Evolutionary conservation across 2,113 vertebrate genomes (phyloP).

Genomic region (Leptocoma aspasia): DNA sequence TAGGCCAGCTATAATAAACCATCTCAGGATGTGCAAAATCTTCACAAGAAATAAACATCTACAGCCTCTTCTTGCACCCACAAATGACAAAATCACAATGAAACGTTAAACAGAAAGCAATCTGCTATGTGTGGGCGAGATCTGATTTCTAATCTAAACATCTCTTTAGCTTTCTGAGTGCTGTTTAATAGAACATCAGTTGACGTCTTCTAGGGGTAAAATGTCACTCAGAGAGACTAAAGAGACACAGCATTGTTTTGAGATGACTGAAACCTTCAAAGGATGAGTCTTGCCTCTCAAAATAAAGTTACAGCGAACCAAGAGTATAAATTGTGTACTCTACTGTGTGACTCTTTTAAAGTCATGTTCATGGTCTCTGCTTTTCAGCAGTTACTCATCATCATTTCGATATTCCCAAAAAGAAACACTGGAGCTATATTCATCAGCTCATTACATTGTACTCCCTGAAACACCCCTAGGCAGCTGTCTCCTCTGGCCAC

Average conservation of each 20-base stretch:
- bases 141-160: background rate
- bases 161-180: background rate
- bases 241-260: background rate
- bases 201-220: background rate
- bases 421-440: background rate
- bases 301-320: background rate
- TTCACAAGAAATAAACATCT: background rate
- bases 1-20: background rate
- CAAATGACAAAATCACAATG: background rate
- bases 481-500: background rate
- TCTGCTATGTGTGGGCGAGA: background rate
- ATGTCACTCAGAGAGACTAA: background rate
- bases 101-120: background rate
- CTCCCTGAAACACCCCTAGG: background rate
- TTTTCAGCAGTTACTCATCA: background rate
- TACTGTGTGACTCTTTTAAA: background rate
- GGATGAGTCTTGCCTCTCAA: background rate
- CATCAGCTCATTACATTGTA: background rate
- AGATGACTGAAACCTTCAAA: background rate
- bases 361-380: background rate
- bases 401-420: background rate
- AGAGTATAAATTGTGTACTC: background rate
- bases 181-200: background rate
- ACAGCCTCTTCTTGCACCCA: background rate
- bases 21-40: background rate